A percentile compares a stretch with the other conserved stretches of the same genome.
Evolutionary conservation across 37 sponge, comb jelly and placozoan genomes (phyloP).

Genomic region (Diacarnus erythraeanus): DNA sequence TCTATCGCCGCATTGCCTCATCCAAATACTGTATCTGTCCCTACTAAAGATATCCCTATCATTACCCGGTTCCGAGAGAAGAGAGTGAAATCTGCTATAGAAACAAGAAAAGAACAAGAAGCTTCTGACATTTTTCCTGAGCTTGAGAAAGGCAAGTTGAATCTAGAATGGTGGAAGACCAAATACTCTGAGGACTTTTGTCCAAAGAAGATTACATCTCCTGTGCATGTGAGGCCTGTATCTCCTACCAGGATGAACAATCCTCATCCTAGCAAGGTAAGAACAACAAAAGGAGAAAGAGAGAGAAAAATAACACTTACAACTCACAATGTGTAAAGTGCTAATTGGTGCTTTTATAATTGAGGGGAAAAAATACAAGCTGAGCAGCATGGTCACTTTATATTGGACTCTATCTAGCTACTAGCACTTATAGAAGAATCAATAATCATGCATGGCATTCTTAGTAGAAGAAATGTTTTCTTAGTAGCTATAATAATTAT

Average conservation of each 20-base stretch:
- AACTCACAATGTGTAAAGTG: too few relatives aligned
- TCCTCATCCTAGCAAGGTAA: constrained; percentile 61
- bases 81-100: constrained; percentile 50
- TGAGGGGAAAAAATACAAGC: too few relatives aligned
- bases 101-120: constrained; percentile 10
- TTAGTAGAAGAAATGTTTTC: too few relatives aligned
- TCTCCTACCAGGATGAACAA: constrained; percentile 64
- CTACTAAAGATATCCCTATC: not conserved
- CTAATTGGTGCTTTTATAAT: too few relatives aligned
- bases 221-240: constrained; percentile 27
- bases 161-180: constrained; percentile 36
- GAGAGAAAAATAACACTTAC: too few relatives aligned
- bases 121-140: constrained; percentile 25
- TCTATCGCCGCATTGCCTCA: not conserved
- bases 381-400: too few relatives aligned
- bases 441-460: too few relatives aligned
- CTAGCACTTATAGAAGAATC: too few relatives aligned
- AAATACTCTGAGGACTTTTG: constrained; percentile 45
- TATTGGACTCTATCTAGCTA: too few relatives aligned
- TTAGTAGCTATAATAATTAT: too few relatives aligned
- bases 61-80: not conserved
- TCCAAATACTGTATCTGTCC: not conserved
- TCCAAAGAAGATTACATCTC: constrained; percentile 16
- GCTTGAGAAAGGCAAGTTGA: not conserved
- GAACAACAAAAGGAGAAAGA: too few relatives aligned